Conservation (phyloP, 2,888 invertebrate genomes). For the Cylloceria caligata region DNA sequence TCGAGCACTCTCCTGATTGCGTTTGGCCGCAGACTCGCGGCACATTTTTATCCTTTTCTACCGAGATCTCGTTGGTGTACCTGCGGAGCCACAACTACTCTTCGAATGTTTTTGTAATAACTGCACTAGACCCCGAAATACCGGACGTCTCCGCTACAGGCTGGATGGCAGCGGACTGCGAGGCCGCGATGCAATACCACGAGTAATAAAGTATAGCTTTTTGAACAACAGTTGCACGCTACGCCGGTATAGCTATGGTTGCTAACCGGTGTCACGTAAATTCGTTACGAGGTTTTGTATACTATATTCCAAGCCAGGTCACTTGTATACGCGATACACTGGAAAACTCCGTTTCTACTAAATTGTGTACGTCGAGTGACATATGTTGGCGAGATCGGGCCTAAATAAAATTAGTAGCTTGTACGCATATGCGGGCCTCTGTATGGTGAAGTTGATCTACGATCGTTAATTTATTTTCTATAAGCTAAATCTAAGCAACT, state of each 20-base stretch:
- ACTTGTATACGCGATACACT: slow-evolving; percentile 30
- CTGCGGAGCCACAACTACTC: slow-evolving; percentile 20
- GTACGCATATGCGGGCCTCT: neutral
- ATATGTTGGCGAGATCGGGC: slow-evolving; percentile 3
- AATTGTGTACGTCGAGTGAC: slow-evolving; percentile 14
- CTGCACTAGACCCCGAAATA: slow-evolving; percentile 33
- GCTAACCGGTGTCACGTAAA: slow-evolving; percentile 48
- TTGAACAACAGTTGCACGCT: slow-evolving; percentile 32
- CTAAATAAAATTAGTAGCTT: slow-evolving; percentile 1
- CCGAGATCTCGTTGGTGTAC: slow-evolving; percentile 12
- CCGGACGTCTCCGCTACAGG: slow-evolving; percentile 32
- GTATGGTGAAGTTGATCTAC: neutral
- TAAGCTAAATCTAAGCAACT: too few relatives aligned
- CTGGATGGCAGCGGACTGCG: slow-evolving; percentile 24
- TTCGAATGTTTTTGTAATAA: slow-evolving; percentile 51
- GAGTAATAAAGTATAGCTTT: slow-evolving; percentile 55
- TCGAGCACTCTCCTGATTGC: slow-evolving; percentile 76
- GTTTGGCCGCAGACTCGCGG: slow-evolving; percentile 66
- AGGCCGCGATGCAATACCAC: slow-evolving; percentile 39
- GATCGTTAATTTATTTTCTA: neutral
- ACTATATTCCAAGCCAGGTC: slow-evolving; percentile 36
- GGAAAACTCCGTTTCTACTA: slow-evolving; percentile 27
- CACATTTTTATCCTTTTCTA: slow-evolving; percentile 13
- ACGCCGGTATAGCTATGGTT: slow-evolving; percentile 4
- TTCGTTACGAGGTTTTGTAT: slow-evolving; percentile 61